Evolutionary conservation across 2,113 vertebrate species (phyloP), one percentile per base, ranked within the genome.

Genomic region (Callospermophilus lateralis): DNA sequence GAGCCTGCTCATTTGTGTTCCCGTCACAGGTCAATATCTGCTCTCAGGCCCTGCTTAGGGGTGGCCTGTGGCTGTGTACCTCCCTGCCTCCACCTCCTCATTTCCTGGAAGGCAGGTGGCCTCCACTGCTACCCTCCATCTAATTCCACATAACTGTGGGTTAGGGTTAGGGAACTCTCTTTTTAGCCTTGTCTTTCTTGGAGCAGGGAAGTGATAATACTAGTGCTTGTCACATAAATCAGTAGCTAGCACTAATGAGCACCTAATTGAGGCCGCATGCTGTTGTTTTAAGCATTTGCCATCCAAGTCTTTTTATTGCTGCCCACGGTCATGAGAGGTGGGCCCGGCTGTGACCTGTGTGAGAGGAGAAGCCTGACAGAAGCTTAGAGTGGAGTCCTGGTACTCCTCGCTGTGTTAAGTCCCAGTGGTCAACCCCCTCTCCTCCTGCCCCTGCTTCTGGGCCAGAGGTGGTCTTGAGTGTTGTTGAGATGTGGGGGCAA

Each of bases 181-280:
- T 7, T 4, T 24, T 34, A n/a, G 58, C 45, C 12, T 19, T 3
- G 6, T 34, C 28, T n/a, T 70, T 42, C 39, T 11, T 22, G 19
- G 42, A 37, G 55, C 16, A 17, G 63, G 63, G 67, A 63, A 37
- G 10, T 28, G 8, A 1, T 17, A 34, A 4, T 9, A 0, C 9
- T 6, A 5, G 13, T 17, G 0, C 0, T 3, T 24, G n/a, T 3
- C 4, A 20, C 16, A 6, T 1, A 19, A 26, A 4, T 61, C 34
- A 6, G 26, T 12, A 34, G 72, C 42, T n/a, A 0, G 34, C 6
- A 0, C 10, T 13, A 24, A 2, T 15, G 89, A 53, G 89, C 65
- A 79, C 55, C 74, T 53, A 0, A 2, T 0, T 10, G 17, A 81
- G 42, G 70, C 39, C 26, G 2, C 2, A 1, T 19, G 58, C 79